Conservation (phyloP, 2,888 invertebrate genomes). For the Gastrophysa polygoni region DNA sequence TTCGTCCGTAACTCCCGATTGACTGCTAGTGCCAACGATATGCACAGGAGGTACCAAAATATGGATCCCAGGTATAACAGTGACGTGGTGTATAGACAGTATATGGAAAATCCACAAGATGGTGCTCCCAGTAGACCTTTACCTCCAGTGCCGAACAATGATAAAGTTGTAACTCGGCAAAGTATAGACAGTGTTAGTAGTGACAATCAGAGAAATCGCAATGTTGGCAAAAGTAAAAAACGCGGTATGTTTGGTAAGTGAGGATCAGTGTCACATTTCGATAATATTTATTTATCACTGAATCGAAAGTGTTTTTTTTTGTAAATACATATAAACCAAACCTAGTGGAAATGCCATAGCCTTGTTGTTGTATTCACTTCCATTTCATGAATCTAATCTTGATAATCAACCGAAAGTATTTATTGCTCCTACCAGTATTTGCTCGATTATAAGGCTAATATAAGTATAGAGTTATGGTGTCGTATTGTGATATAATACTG, state of each 20-base stretch:
- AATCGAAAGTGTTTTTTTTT: no score
- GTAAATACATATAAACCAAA: no score
- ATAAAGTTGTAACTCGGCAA: constrained; percentile 29
- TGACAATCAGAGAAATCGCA: constrained; percentile 70
- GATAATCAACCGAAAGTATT: no score
- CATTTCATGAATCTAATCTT: no score
- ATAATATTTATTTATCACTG: constrained; percentile 33
- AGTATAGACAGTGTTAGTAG: constrained; percentile 65
- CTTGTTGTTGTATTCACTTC: no score
- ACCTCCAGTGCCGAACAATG: constrained; percentile 54
- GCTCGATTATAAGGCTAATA: no score
- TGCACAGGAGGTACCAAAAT: constrained; percentile 45
- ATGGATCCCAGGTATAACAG: constrained; percentile 28
- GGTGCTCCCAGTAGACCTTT: constrained; percentile 51
- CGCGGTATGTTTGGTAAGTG: constrained; percentile 49
- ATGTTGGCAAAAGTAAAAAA: constrained; percentile 55
- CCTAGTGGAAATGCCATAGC: no score
- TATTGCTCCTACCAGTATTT: no score
- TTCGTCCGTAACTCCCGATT: constrained; percentile 55
- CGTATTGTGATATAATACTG: no score
- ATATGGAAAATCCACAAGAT: constrained; percentile 13
- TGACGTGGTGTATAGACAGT: constrained; percentile 27
- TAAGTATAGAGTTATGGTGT: no score
- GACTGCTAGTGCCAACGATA: constrained; percentile 57
- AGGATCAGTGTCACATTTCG: constrained; percentile 36